Percentiles rank a stretch among this genome's conserved stretches.
Conservation (phyloP, 2,888 invertebrate species). For the Tetragnatha montana region DNA sequence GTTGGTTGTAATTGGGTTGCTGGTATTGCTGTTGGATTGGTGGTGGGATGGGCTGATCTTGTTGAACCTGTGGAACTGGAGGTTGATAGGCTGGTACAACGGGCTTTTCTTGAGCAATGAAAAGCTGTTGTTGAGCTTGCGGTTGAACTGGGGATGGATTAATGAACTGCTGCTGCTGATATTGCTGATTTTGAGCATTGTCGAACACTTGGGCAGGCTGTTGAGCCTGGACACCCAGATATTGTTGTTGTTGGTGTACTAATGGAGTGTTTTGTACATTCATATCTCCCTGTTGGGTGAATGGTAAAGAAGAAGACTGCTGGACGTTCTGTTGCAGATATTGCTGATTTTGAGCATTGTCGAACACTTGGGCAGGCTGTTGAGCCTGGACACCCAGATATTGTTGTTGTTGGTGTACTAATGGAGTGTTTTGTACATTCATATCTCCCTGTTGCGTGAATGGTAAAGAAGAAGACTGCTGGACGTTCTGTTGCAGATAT, state of each 20-base stretch:
- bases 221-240: background rate
- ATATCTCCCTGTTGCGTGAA: background rate
- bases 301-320: background rate
- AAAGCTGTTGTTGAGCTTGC: background rate
- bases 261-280: constrained; percentile 2
- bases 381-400: background rate
- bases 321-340: background rate
- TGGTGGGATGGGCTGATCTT: constrained; percentile 8
- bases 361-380: background rate
- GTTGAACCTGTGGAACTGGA: constrained; percentile 13
- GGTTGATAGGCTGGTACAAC: background rate
- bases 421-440: background rate
- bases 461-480: background rate
- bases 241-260: constrained; percentile 6
- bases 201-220: background rate
- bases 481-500: background rate
- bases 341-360: background rate
- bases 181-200: background rate
- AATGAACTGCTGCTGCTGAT: background rate
- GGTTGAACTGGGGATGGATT: background rate
- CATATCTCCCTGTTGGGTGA: background rate
- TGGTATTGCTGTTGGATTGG: constrained; percentile 27
- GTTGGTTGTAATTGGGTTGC: constrained; percentile 7
- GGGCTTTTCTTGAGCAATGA: constrained; percentile 3
- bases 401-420: background rate